Percentiles rank a stretch among this genome's conserved stretches.
These are phyloP conservation scores for Aleiodes testaceus DNA, from an alignment of 2,888 invertebrate genomes.

Conservation along the genomic window DNA sequence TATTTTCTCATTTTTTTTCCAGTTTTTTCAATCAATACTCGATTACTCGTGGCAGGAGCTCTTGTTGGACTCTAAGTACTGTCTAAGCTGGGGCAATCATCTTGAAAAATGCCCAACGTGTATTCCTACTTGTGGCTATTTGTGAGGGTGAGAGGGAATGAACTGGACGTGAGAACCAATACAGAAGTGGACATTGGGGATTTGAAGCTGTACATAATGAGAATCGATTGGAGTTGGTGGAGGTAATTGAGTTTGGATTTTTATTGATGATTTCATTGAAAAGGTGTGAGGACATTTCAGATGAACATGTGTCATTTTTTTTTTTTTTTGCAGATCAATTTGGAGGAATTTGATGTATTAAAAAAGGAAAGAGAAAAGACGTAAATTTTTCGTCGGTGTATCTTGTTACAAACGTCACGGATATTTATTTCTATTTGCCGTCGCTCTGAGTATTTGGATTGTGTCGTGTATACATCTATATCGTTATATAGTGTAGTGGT, in stretches of 20 bases:
- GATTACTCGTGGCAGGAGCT: conserved; percentile 6
- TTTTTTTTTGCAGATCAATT: no score
- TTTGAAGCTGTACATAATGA: no score
- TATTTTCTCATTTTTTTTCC: neutral
- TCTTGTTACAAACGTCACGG: conserved; percentile 3
- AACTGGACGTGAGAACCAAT: neutral
- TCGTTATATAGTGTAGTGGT: conserved; percentile 17
- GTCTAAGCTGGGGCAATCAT: conserved; percentile 15
- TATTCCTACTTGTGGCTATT: neutral
- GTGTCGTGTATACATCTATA: neutral
- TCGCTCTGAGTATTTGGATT: conserved; percentile 12
- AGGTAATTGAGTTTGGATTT: no score
- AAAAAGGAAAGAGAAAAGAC: conserved; percentile 7
- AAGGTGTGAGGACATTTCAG: neutral
- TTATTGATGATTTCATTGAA: neutral
- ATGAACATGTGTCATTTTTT: neutral
- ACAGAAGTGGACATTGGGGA: no score
- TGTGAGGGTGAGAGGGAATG: neutral
- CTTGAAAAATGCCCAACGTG: conserved; percentile 2
- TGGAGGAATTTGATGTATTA: neutral
- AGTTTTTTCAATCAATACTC: neutral
- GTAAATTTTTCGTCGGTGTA: conserved; percentile 23
- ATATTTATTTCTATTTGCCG: conserved; percentile 42
- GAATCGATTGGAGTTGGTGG: no score
- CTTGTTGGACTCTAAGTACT: conserved; percentile 17